These are phyloP conservation scores for Apamea monoglypha DNA, from an alignment of 2,888 invertebrate genomes.

Conservation along the genomic window DNA sequence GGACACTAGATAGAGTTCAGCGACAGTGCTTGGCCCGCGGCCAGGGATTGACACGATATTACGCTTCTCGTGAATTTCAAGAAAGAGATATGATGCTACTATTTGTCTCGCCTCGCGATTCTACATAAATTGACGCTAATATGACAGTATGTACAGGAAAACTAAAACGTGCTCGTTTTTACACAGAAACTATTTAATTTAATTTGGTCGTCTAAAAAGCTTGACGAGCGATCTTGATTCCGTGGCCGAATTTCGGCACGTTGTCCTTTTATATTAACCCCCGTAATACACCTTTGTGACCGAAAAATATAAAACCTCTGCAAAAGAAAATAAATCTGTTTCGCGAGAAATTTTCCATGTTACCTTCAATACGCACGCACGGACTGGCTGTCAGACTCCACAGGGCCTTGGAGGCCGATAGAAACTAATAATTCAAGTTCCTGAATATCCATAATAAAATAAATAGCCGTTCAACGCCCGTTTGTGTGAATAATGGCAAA, in stretches of 20 bases:
- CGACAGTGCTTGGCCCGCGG: conserved; percentile 72
- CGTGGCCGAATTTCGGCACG: conserved; percentile 24
- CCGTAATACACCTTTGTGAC: conserved; percentile 35
- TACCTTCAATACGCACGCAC: conserved; percentile 40
- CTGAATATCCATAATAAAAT: conserved; percentile 61
- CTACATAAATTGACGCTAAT: conserved; percentile 73
- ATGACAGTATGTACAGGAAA: conserved; percentile 63
- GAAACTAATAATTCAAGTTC: conserved; percentile 60
- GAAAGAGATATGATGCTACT: conserved; percentile 68
- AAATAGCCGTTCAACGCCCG: conserved; percentile 65
- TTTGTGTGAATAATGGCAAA: conserved; percentile 70
- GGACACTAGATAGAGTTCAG: conserved; percentile 70
- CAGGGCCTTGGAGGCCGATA: conserved; percentile 25
- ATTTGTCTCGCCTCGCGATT: conserved; percentile 66
- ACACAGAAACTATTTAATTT: conserved; percentile 50
- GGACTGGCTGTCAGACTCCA: conserved; percentile 14
- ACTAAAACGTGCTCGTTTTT: conserved; percentile 53
- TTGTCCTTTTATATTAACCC: conserved; percentile 38
- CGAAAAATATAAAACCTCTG: conserved; percentile 27
- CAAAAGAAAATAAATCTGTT: conserved; percentile 46
- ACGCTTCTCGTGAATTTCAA: conserved; percentile 69
- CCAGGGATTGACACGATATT: conserved; percentile 76
- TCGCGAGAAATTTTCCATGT: conserved; percentile 33
- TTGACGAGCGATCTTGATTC: conserved; percentile 31
- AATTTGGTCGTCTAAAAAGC: conserved; percentile 27